phyloP scores from a whole-genome alignment of 1,140 invertebrate species.

The Mamestra configurata region DNA sequence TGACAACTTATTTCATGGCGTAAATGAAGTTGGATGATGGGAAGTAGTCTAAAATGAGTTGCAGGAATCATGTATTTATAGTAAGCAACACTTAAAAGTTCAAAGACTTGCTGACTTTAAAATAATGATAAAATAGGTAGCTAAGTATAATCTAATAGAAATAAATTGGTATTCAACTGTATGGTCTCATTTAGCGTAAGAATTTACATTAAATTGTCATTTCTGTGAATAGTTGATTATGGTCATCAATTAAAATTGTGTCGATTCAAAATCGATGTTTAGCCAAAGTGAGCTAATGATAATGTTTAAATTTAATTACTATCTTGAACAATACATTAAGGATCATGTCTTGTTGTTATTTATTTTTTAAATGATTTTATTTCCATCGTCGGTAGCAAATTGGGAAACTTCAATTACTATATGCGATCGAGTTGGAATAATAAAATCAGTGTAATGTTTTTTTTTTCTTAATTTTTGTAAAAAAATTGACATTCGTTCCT shows the following conservation, averaged over 20 bases:
- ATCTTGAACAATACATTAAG: constrained; percentile 41
- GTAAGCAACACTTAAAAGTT: constrained; percentile 25
- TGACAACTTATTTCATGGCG: neutral
- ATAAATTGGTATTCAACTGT: constrained; percentile 48
- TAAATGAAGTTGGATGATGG: no score
- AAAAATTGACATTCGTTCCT: constrained; percentile 12
- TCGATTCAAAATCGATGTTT: constrained; percentile 44
- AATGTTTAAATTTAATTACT: constrained; percentile 2
- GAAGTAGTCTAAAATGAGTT: neutral
- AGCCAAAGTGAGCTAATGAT: constrained; percentile 43
- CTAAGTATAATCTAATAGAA: constrained; percentile 36
- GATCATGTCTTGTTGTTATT: constrained; percentile 39
- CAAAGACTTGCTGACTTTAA: constrained; percentile 45
- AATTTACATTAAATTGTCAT: constrained; percentile 17
- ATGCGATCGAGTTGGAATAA: neutral
- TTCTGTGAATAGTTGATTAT: constrained; percentile 24
- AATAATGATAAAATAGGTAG: constrained; percentile 43
- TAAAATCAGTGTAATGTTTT: neutral
- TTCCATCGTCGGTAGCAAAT: neutral
- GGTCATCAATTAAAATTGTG: constrained; percentile 18
- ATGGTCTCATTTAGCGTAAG: constrained; percentile 51
- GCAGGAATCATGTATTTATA: constrained; percentile 12
- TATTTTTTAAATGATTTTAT: constrained; percentile 42
- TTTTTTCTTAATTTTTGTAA: neutral
- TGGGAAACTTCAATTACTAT: neutral